A percentile compares a stretch with the other conserved stretches of the same genome.
Conservation (phyloP, 2,888 invertebrate genomes). For the Lymantria monacha region DNA sequence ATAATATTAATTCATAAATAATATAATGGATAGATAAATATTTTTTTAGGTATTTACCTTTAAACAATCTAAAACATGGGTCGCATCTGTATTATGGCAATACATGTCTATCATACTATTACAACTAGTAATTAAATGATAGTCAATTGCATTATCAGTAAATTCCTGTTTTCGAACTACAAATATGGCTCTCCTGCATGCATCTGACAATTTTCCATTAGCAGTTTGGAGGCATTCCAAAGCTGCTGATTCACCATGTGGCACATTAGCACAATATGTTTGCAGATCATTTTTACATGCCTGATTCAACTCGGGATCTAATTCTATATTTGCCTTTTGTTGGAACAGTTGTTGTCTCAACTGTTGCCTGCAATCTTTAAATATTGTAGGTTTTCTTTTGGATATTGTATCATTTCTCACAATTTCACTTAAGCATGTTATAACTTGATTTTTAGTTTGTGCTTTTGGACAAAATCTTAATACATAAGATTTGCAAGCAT, state of each 20-base stretch:
- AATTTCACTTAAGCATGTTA: constrained; percentile 93
- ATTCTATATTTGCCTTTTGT: constrained; percentile 93
- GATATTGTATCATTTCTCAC: constrained; percentile 94
- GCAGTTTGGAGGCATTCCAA: constrained; percentile 89
- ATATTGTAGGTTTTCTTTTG: constrained; percentile 88
- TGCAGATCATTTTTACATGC: constrained; percentile 91
- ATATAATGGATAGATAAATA: background rate
- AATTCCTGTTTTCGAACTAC: constrained; percentile 93
- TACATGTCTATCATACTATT: constrained; percentile 92
- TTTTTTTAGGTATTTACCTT: constrained; percentile 82
- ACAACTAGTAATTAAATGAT: constrained; percentile 91
- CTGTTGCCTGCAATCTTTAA: constrained; percentile 95
- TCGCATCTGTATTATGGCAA: constrained; percentile 87
- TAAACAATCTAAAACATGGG: constrained; percentile 88
- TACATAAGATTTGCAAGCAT: constrained; percentile 94
- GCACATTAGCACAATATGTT: constrained; percentile 85
- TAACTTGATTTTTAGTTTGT: constrained; percentile 89
- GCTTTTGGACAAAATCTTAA: constrained; percentile 85
- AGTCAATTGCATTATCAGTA: constrained; percentile 93
- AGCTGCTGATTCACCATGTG: constrained; percentile 87
- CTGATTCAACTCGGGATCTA: constrained; percentile 92
- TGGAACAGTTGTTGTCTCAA: constrained; percentile 95
- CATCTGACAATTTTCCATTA: constrained; percentile 83
- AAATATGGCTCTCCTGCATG: constrained; percentile 92
- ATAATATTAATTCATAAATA: background rate